These are phyloP conservation scores for Apamea epomidion DNA, from an alignment of 2,888 invertebrate species.

Conservation along the genomic window DNA sequence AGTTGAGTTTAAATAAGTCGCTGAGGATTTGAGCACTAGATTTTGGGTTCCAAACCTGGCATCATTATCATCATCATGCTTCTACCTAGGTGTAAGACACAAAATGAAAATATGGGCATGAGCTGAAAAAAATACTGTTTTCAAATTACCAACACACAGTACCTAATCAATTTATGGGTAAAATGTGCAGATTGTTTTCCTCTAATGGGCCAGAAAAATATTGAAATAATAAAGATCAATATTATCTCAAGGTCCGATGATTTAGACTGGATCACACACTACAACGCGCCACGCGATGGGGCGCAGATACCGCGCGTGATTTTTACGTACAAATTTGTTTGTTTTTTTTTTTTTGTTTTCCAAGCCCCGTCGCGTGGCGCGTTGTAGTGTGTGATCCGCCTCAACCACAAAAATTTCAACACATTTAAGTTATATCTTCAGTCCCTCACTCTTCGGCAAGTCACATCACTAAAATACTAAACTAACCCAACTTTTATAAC, in stretches of 20 bases:
- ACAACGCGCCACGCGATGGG: background rate
- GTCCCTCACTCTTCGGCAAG: too few species aligned
- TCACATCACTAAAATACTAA: background rate
- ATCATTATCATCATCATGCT: background rate
- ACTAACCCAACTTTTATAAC: conserved; percentile 1
- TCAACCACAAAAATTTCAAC: background rate
- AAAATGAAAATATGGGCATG: background rate
- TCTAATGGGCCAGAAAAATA: background rate
- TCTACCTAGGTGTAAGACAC: background rate
- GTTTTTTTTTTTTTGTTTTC: too few species aligned
- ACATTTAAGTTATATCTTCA: background rate
- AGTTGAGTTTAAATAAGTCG: background rate
- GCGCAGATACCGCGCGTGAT: too few species aligned
- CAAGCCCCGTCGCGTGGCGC: too few species aligned
- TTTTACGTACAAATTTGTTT: too few species aligned
- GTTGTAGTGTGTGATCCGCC: too few species aligned
- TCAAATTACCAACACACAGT: background rate
- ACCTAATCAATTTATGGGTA: background rate
- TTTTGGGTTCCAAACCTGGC: background rate
- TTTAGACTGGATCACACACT: background rate
- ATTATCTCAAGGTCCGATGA: background rate
- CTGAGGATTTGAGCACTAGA: background rate
- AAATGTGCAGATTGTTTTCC: background rate
- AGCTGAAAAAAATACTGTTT: background rate
- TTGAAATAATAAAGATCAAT: background rate